Evolutionary conservation across 2,113 vertebrate species (phyloP).

Genomic region (Tonatia bakeri): DNA sequence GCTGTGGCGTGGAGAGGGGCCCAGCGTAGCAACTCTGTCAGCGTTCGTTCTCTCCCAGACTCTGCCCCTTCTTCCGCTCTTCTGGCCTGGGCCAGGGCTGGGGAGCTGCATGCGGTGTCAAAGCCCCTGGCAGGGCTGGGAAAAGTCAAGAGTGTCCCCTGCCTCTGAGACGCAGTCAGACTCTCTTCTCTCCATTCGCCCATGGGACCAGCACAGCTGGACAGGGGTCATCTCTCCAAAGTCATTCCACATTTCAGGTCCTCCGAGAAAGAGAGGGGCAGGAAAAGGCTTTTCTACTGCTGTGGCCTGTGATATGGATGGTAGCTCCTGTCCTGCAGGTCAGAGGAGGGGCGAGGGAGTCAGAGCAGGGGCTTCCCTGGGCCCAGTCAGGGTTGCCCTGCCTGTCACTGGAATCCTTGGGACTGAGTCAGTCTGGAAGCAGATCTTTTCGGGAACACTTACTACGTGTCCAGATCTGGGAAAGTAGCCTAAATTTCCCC

Average conservation of each 20-base stretch:
- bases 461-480: background rate
- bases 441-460: background rate
- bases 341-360: background rate
- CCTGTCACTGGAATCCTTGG: background rate
- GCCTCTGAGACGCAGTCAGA: background rate
- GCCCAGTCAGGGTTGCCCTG: background rate
- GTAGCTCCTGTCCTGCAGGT: background rate
- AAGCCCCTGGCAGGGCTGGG: background rate
- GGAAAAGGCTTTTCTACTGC: background rate
- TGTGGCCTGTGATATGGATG: background rate
- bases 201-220: background rate
- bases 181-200: background rate
- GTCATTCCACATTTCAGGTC: background rate
- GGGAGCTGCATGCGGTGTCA: background rate
- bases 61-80: background rate
- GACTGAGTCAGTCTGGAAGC: background rate
- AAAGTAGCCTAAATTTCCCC: background rate
- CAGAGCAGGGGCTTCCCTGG: background rate
- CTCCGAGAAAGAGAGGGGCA: background rate
- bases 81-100: background rate
- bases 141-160: background rate
- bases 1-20: background rate
- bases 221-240: background rate
- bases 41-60: background rate
- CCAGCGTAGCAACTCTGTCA: rapidly evolving